phyloP scores from a whole-genome alignment of 2,888 invertebrate species.

The Leucophenga montana region DNA sequence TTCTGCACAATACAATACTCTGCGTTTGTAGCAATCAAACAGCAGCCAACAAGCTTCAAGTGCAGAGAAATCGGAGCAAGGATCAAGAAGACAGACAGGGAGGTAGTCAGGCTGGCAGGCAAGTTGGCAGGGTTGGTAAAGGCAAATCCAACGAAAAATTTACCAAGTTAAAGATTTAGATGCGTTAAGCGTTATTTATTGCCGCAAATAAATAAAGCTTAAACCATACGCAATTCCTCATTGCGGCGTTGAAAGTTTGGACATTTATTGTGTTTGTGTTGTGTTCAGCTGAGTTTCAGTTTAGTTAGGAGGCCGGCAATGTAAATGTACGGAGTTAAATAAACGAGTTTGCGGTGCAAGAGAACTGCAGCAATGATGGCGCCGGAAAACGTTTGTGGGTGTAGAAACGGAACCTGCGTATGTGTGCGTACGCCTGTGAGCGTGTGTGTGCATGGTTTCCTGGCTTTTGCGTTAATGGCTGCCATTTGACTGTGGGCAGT shows the following conservation, averaged over 20 bases:
- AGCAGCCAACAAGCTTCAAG: neutral
- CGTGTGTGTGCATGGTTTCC: neutral
- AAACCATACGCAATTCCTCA: constrained; percentile 66
- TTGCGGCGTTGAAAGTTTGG: constrained; percentile 64
- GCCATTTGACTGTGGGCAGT: neutral
- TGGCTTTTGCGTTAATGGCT: constrained; percentile 13
- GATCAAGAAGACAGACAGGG: too few species aligned
- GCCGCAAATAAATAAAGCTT: constrained; percentile 65
- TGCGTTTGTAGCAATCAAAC: constrained; percentile 9
- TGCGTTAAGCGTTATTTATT: constrained; percentile 66
- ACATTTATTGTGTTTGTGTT: constrained; percentile 57
- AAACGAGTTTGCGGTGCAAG: too few species aligned
- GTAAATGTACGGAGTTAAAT: too few species aligned
- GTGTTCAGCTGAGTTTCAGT: neutral
- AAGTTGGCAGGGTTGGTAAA: neutral
- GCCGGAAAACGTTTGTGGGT: neutral
- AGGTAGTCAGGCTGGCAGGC: neutral
- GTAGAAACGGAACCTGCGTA: neutral
- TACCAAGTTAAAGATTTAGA: constrained; percentile 64
- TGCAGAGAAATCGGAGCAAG: constrained; percentile 3
- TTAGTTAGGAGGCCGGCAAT: too few species aligned
- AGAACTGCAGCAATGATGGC: too few species aligned
- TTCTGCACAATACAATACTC: too few species aligned
- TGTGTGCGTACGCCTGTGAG: neutral
- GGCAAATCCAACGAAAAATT: constrained; percentile 45